Conservation (phyloP, 2,113 vertebrate species). For the Dicrurus megarhynchus region DNA sequence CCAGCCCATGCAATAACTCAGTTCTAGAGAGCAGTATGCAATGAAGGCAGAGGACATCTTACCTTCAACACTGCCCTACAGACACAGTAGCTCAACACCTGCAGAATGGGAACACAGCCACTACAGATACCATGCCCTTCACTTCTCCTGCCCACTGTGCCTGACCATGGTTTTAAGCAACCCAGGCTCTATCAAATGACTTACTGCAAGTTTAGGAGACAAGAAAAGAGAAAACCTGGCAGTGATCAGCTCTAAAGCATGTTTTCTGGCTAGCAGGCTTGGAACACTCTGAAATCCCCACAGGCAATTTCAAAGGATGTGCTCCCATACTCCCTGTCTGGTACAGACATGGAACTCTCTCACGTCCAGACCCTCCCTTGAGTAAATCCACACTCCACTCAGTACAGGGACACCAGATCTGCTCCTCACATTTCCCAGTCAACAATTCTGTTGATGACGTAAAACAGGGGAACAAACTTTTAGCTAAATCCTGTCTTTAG, state of each 20-base stretch:
- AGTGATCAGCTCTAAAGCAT: background rate
- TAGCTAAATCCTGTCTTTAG: background rate
- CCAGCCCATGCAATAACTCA: background rate
- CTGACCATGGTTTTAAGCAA: background rate
- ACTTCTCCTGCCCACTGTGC: background rate
- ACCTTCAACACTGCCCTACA: background rate
- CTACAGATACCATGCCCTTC: background rate
- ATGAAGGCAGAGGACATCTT: background rate
- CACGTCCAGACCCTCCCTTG: background rate
- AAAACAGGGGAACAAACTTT: background rate
- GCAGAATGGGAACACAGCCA: background rate
- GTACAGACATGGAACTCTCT: background rate
- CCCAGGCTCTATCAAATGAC: background rate
- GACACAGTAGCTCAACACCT: background rate
- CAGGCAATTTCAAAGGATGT: background rate
- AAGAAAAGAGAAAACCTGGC: background rate
- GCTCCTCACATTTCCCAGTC: background rate
- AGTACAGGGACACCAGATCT: background rate
- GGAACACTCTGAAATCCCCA: background rate
- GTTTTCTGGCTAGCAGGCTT: slow-evolving; percentile 4
- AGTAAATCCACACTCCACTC: background rate
- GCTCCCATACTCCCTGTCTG: background rate
- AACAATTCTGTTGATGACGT: background rate
- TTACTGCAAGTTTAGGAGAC: background rate
- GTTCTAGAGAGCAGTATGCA: background rate